phyloP scores from a whole-genome alignment of 2,797 vertebrate species.

The Heliangelus exortis region DNA sequence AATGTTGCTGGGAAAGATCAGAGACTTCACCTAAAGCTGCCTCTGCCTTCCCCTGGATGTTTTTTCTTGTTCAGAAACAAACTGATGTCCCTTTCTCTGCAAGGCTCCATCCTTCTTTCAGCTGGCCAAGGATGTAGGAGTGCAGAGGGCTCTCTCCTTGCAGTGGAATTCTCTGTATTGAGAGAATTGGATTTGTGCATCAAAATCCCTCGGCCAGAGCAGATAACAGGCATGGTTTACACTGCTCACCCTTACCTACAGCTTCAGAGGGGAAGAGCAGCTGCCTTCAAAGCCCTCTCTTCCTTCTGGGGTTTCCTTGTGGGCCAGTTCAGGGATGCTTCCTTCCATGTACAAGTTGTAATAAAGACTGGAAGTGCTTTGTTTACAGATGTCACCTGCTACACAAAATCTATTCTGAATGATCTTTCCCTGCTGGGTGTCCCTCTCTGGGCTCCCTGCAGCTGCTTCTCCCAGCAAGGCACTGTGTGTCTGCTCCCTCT shows the following conservation, averaged over 20 bases:
- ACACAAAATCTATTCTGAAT: neutral
- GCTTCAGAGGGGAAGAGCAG: neutral
- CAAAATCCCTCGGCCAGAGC: neutral
- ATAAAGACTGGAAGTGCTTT: neutral
- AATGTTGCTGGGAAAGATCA: accelerated
- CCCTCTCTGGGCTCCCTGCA: neutral
- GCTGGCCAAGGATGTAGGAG: neutral
- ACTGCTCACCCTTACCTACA: neutral
- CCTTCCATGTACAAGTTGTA: neutral
- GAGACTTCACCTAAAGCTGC: accelerated
- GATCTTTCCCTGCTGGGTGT: neutral
- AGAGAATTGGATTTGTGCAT: neutral
- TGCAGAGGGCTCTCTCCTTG: neutral
- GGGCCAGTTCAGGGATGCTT: neutral
- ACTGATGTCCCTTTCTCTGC: accelerated
- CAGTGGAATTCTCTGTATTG: accelerated
- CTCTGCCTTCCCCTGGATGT: accelerated
- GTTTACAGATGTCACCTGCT: neutral
- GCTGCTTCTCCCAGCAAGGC: neutral
- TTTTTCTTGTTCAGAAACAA: neutral
- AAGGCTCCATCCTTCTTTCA: accelerated
- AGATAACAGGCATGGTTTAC: neutral
- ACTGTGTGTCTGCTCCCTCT: accelerated
- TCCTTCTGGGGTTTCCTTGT: neutral
- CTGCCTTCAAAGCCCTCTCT: neutral